These are phyloP conservation scores for Megaceryle maxima DNA, from an alignment of 2,113 vertebrate genomes.

Conservation along the genomic window DNA sequence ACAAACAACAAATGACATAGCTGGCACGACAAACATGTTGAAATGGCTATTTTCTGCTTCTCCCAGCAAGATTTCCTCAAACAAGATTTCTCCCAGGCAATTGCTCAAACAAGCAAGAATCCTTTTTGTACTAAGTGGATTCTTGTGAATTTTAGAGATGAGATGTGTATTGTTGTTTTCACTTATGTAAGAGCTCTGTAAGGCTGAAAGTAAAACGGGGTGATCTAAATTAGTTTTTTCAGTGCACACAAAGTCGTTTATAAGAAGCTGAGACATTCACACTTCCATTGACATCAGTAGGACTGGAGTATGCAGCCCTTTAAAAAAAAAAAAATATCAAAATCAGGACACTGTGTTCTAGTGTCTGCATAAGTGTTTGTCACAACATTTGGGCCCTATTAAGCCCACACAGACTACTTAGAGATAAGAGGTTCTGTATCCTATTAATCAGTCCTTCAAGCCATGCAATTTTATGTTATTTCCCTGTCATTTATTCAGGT, in stretches of 20 bases:
- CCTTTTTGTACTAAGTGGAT: background rate
- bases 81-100: background rate
- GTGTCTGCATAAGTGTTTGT: constrained; percentile 18
- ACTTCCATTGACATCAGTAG: background rate
- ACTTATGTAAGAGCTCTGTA: background rate
- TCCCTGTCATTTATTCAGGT: background rate
- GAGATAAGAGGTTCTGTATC: constrained; percentile 9
- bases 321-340: background rate
- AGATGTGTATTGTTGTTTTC: background rate
- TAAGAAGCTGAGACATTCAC: constrained; percentile 3
- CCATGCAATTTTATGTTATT: background rate
- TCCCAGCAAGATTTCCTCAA: background rate
- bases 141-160: background rate
- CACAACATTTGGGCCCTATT: constrained; percentile 1
- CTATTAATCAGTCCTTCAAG: background rate
- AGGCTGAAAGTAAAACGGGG: background rate
- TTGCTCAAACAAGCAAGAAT: background rate
- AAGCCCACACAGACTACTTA: constrained; percentile 8
- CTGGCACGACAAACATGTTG: background rate
- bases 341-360: background rate
- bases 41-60: background rate
- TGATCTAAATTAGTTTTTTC: background rate
- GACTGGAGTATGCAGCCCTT: background rate
- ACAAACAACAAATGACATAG: background rate
- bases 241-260: background rate